Conservation (phyloP, 2,888 invertebrate genomes). For the Prenolepis imparis region DNA sequence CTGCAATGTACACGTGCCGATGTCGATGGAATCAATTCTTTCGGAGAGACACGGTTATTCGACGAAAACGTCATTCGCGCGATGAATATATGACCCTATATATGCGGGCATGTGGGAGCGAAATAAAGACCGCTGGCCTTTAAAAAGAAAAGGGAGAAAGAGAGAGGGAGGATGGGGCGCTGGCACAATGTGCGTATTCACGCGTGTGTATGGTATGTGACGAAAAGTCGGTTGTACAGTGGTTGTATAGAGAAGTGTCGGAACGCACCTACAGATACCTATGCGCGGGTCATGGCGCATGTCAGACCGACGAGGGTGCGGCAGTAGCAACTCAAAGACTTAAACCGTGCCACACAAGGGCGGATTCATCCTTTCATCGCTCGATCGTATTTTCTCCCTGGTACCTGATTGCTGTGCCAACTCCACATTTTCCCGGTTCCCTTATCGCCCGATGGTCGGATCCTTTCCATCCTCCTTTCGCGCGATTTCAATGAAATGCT, state of each 20-base stretch:
- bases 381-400: slow-evolving; percentile 64
- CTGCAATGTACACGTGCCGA: not conserved
- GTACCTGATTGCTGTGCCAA: slow-evolving; percentile 44
- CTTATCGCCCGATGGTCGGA: not conserved
- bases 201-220: not conserved
- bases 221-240: not conserved
- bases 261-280: slow-evolving; percentile 70
- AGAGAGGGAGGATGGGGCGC: not conserved
- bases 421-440: not conserved
- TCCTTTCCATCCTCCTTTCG: not conserved
- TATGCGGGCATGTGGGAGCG: not conserved
- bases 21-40: slow-evolving; percentile 22
- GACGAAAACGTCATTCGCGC: slow-evolving; percentile 16
- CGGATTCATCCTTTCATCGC: slow-evolving; percentile 70
- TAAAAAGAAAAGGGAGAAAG: not conserved
- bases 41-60: not conserved
- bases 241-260: slow-evolving; percentile 19
- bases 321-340: slow-evolving; percentile 76
- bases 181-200: slow-evolving; percentile 19
- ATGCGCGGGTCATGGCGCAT: slow-evolving; percentile 83
- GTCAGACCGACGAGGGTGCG: slow-evolving; percentile 83
- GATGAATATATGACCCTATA: slow-evolving; percentile 1
- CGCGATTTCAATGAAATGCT: not conserved
- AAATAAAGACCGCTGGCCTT: not conserved
- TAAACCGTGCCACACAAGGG: slow-evolving; percentile 69